Base-by-base conservation (phyloP, 2,113 vertebrate species). In the Ciconia stormi region DNA sequence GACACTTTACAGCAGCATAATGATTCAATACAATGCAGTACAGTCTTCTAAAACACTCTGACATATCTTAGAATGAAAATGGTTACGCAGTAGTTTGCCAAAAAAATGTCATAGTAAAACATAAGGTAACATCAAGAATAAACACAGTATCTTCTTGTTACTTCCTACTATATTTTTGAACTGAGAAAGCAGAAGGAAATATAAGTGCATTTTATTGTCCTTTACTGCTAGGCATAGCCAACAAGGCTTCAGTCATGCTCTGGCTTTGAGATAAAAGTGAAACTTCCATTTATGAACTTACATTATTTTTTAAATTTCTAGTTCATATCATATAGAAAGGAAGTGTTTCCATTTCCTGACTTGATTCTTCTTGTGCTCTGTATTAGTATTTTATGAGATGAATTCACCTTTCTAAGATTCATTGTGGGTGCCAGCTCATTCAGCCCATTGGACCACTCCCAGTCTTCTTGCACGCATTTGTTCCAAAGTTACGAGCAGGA, bases 381-480 rank as follows among this genome's bases (percentile, higher is more conserved):
- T 16, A 42, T 38, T 36, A 30, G 9, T 3, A 77, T 59, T 88
- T 84, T 52, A 42, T 18, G 3, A 8, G 17, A 72, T 36, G 6
- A 71, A 72, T 20, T 66, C 8, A 56, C 3, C 7, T 73, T 65
- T 79, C 19, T 22, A 32, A 62, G 20, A 69, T 38, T 58, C 10
- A 13, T 38, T 47, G 29, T 42, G 6, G 5, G 3, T 32, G 56
- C 6, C 15, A 38, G 34, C 10, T 62, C 16, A 17, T 56, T 38
- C 18, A 82, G 5, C 7, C 17, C 0, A 1, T 13, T 38, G 40
- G 19, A 56, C 1, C 3, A 82, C 18, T 70, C 9, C 26, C 1
- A 1, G 4, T 50, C 4, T 53, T 67, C 46, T 65, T 62, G 10
- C 7, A 34, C 7, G 56, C 11, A 27, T 21, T 42, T 9, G 4